A percentile compares a stretch with the other conserved stretches of the same genome.
Evolutionary conservation across 2,113 vertebrate genomes (phyloP).

Genomic region (Steatornis caripensis): DNA sequence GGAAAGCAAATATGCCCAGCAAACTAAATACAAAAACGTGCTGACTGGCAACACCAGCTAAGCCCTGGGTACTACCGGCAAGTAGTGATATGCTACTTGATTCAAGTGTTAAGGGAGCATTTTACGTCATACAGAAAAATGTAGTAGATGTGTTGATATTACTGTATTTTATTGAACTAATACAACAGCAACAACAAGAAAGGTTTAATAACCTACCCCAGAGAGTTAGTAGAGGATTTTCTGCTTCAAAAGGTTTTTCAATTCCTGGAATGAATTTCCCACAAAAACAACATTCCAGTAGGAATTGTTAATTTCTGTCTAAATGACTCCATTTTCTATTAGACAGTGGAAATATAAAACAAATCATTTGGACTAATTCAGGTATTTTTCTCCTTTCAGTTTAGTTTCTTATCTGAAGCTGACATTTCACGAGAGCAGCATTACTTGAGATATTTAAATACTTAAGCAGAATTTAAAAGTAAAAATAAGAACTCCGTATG

Average conservation of each 20-base stretch:
- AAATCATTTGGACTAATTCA: background rate
- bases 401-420: background rate
- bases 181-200: background rate
- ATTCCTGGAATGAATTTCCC: background rate
- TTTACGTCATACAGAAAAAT: background rate
- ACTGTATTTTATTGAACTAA: background rate
- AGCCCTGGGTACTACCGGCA: background rate
- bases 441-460: background rate
- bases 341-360: background rate
- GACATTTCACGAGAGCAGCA: background rate
- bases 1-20: slow-evolving; percentile 25
- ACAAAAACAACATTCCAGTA: background rate
- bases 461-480: background rate
- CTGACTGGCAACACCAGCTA: background rate
- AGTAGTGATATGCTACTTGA: background rate
- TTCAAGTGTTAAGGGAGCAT: background rate
- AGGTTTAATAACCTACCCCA: background rate
- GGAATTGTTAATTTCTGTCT: background rate
- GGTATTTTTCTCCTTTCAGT: background rate
- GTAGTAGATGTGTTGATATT: background rate
- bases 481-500: background rate
- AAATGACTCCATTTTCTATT: background rate
- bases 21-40: background rate
- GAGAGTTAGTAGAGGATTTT: background rate
- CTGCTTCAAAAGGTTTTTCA: background rate